A percentile compares a stretch with the other conserved stretches of the same genome.
Evolutionary conservation across 2,888 invertebrate genomes (phyloP).

Genomic region (Lumbricus terrestris): DNA sequence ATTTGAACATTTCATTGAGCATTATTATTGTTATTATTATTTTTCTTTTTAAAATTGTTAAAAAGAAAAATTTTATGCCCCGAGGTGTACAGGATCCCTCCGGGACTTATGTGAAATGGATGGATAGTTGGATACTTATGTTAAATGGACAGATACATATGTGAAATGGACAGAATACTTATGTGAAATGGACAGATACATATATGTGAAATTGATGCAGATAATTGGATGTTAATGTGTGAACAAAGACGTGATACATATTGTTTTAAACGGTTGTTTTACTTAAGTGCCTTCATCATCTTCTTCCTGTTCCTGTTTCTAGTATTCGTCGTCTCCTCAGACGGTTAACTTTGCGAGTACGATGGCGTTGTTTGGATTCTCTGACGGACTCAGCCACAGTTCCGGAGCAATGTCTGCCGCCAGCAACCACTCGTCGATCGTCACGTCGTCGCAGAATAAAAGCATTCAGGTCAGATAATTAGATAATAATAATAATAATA

Average conservation of each 20-base stretch:
- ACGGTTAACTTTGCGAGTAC: constrained; percentile 8
- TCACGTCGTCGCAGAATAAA: neutral
- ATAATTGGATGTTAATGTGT: too few species aligned
- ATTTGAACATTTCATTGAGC: neutral
- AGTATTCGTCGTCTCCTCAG: constrained; percentile 9
- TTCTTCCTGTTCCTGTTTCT: neutral
- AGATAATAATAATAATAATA: too few species aligned
- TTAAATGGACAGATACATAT: neutral
- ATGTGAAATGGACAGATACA: too few species aligned
- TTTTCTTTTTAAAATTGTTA: too few species aligned
- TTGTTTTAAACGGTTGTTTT: too few species aligned
- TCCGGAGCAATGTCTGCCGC: neutral
- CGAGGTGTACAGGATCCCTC: too few species aligned
- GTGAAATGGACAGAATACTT: too few species aligned
- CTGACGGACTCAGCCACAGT: neutral
- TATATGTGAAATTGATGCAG: too few species aligned
- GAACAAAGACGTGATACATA: neutral
- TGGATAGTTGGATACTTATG: neutral
- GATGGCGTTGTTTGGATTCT: neutral
- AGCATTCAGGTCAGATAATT: neutral
- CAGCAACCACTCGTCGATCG: neutral
- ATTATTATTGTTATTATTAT: too few species aligned
- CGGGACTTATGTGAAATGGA: neutral
- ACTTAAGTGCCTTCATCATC: too few species aligned
- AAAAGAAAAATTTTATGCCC: too few species aligned